Conservation (phyloP, 2,113 vertebrate species). For the Micronycteris hirsuta region DNA sequence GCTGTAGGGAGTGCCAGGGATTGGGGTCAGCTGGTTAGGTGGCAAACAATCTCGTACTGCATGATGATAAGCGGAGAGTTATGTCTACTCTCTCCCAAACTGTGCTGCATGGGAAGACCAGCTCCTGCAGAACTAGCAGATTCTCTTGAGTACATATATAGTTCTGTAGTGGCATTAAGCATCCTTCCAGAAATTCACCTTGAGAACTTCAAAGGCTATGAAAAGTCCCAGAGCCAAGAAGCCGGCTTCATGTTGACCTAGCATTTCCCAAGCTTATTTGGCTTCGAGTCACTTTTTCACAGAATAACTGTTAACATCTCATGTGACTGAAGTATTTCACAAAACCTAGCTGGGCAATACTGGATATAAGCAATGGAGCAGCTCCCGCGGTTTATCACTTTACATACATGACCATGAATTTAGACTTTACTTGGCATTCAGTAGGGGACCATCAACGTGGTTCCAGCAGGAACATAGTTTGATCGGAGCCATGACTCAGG, state of each 20-base stretch:
- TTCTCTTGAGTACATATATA: not conserved
- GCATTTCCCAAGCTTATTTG: not conserved
- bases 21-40: not conserved
- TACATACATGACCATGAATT: not conserved
- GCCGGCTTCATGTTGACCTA: not conserved
- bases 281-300: not conserved
- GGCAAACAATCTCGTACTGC: not conserved
- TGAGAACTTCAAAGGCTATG: slow-evolving; percentile 1
- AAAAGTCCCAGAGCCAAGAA: not conserved
- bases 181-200: not conserved
- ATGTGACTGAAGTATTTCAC: not conserved
- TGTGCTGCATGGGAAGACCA: not conserved
- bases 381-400: not conserved
- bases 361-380: not conserved
- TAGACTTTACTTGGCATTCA: not conserved
- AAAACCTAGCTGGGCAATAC: not conserved
- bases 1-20: not conserved
- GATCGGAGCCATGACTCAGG: not conserved
- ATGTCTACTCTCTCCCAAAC: not conserved
- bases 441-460: not conserved
- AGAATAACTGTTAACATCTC: not conserved
- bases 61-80: not conserved
- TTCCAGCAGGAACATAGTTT: not conserved
- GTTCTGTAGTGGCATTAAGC: not conserved
- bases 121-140: not conserved